Evolutionary conservation across 2,113 vertebrate species (phyloP), one percentile per base, ranked within the genome.

Genomic region (Corythoichthys haematopterus): DNA sequence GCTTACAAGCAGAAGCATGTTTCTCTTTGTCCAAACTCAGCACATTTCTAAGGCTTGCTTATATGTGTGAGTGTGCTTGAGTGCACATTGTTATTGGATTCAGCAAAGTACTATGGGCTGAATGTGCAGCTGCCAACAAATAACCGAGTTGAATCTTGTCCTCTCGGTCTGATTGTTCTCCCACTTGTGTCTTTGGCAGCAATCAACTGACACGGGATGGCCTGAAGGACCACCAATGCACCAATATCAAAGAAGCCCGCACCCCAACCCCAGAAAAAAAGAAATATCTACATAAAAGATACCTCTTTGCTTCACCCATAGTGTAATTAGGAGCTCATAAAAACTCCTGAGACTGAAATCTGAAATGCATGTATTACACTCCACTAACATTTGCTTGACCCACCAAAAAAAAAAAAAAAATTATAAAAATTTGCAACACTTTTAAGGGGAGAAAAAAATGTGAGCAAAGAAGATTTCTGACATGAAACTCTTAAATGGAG

Each of bases 361-460:
- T 84, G 77, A 86, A 75, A 84, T 90, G 92, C 92, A 93, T 93
- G 92, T 83, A 72, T 79, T 85, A 84, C 64, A 85, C 79, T 82
- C 64, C 84, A 81, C 78, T 90, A 90, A 85, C 77, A 83, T 83
- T 79, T 86, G 90, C 89, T 90, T 89, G 86, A 87, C 37, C 36
- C 51, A 14, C 14, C 50, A 14, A 36, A 58, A 59, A 59, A 64
- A 78, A 80, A 80, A 80, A 59, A 69, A 80, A 7, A 38, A 58
- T n/a, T 9, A 68, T 37, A 78, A 69, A 67, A 72, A 66, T 64
- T 70, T 69, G 73, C 75, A 65, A 80, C 72, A 74, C 20, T 48
- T 74, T 75, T 77, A 66, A 64, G 69, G 62, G 69, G 64, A 69
- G 80, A 85, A 60, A 43, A 40, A n/a, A 43, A 40, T 3, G n/a